phyloP scores from a whole-genome alignment of 2,797 vertebrate genomes.

The Peromyscus eremicus region DNA sequence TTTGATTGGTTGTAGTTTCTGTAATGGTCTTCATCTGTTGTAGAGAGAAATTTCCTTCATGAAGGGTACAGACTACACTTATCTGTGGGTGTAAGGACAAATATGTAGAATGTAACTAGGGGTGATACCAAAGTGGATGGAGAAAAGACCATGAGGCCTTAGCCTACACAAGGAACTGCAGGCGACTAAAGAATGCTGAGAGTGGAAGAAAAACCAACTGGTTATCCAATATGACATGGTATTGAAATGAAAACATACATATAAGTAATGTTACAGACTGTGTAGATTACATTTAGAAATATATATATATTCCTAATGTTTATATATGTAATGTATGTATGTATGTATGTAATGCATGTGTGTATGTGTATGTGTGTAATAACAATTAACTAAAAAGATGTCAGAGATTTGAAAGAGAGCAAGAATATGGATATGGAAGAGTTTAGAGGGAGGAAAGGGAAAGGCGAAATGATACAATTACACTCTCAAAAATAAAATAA shows the following conservation, averaged over 20 bases:
- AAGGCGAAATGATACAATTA: neutral
- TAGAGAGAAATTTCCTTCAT: neutral
- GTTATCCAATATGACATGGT: neutral
- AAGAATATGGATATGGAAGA: neutral
- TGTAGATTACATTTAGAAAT: neutral
- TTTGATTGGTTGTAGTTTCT: neutral
- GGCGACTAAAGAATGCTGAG: neutral
- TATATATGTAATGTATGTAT: neutral
- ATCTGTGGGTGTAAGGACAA: neutral
- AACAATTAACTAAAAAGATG: neutral
- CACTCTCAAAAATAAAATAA: neutral
- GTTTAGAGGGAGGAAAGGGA: neutral
- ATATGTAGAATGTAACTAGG: neutral
- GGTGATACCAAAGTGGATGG: neutral
- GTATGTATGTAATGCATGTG: neutral
- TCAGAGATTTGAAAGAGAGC: no score
- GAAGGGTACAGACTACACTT: no score
- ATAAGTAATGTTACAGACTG: neutral
- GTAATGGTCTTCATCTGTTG: neutral
- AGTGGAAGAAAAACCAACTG: neutral
- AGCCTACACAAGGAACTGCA: neutral
- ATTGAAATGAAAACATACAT: neutral
- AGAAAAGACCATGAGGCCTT: neutral
- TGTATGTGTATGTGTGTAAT: neutral
- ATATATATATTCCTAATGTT: neutral